Evolutionary conservation across 2,888 invertebrate species (phyloP), one percentile per base, ranked within the genome.

Genomic region (Serrognathus titanus): DNA sequence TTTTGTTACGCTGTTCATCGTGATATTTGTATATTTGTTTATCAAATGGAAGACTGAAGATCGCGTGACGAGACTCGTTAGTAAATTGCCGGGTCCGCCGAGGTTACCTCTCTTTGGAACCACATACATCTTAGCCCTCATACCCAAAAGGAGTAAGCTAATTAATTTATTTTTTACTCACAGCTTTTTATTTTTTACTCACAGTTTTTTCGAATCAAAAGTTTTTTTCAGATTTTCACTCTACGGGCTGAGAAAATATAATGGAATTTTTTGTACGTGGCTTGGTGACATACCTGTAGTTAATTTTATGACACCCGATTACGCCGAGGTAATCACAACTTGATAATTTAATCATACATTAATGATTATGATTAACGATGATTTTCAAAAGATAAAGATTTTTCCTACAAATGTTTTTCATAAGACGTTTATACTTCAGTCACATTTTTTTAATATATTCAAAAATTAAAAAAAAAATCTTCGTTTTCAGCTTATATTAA

Each of bases 21-120:
- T 31, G 6, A 7, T 31, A 7, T 3, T 31, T 7, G 24, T 5
- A 7, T 31, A 31, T 31, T 31, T 31, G 7, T 31, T 31, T 6
- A 7, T 31, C 7, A 7, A 4, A 7, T 31, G 24, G 24, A 31
- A 7, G 24, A 31, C 24, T 31, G 24, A 31, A 31, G 24, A 31
- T 31, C 24, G 24, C 24, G 24, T 31, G 24, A 31, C 24, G 24
- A 31, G 7, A 31, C 24, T 31, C 6, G 24, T 31, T 7, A 31
- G 6, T 6, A 47, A 59, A 51, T 38, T 64, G 7, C 61, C 59
- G 10, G 66, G 66, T 6, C 58, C 60, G 7, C 55, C 48, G 48
- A 53, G 56, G 13, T 61, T 57, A 51, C 67, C 67, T 9, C 56
- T 67, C 39, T 35, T 67, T 40, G 67, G 67, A 45, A 66, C 65